Conservation (phyloP, 2,888 invertebrate genomes). For the Lamellibrachia columna region DNA sequence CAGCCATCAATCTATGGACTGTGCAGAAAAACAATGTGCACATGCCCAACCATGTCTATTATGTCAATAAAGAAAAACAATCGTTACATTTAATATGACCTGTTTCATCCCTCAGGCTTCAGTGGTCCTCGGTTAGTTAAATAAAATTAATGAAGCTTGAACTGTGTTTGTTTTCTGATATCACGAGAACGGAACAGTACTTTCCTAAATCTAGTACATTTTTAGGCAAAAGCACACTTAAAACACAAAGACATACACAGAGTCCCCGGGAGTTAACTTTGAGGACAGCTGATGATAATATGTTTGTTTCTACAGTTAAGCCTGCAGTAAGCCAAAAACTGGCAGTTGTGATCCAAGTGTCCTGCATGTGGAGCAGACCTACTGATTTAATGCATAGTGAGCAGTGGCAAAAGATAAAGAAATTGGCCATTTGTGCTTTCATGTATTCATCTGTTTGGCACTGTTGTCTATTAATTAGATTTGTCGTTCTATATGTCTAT, state of each 20-base stretch:
- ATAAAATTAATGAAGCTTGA: neutral
- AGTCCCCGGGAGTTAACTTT: neutral
- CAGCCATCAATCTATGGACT: too few species aligned
- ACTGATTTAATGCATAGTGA: slow-evolving; percentile 10
- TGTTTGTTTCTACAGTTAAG: neutral
- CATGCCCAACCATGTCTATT: too few species aligned
- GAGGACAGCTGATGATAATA: neutral
- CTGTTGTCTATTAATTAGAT: neutral
- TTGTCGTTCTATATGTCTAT: neutral
- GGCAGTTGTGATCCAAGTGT: neutral
- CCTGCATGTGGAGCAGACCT: neutral
- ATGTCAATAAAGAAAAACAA: too few species aligned
- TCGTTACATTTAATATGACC: too few species aligned
- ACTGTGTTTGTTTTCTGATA: neutral
- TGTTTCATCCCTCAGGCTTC: too few species aligned
- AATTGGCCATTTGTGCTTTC: neutral
- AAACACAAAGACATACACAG: neutral
- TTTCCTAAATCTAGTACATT: neutral
- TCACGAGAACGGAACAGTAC: neutral
- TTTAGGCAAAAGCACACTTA: neutral
- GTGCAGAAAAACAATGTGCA: too few species aligned
- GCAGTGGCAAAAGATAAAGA: neutral
- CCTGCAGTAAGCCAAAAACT: neutral
- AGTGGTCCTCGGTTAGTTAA: neutral
- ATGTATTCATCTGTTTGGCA: neutral